Percentiles rank a stretch among this genome's conserved stretches.
phyloP scores from a whole-genome alignment of 2,113 vertebrate species.

The Catharus fuscescens region DNA sequence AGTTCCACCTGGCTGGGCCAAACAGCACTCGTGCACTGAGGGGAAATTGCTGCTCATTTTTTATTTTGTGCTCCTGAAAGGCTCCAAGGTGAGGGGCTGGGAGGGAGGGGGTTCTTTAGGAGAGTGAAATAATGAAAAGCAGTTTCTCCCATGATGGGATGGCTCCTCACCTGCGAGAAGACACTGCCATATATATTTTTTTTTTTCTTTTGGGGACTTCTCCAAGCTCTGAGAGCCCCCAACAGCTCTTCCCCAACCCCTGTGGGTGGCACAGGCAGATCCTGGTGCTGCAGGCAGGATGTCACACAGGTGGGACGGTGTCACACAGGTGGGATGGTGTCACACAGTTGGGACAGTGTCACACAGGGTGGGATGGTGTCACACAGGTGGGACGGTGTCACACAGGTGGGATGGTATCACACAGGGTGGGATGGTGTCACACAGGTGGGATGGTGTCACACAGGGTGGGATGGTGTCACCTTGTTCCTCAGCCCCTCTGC shows the following conservation, averaged over 20 bases:
- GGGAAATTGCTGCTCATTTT: neutral
- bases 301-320: no score
- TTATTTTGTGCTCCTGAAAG: neutral
- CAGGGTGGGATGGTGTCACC: neutral
- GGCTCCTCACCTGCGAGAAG: neutral
- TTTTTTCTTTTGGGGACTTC: neutral
- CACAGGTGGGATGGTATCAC: neutral
- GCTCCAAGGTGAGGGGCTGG: neutral
- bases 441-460: neutral
- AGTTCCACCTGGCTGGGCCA: neutral
- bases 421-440: no score
- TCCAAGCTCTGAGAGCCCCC: neutral
- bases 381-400: neutral
- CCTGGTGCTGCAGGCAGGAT: neutral
- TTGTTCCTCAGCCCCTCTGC: constrained; percentile 3
- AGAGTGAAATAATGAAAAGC: neutral
- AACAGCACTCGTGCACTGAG: neutral
- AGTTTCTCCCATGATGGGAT: fast-evolving
- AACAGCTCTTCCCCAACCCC: fast-evolving
- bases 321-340: no score
- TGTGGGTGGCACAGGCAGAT: neutral
- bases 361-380: neutral
- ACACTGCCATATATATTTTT: fast-evolving
- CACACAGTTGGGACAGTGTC: neutral
- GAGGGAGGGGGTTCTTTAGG: neutral